Evolutionary conservation across 2,797 vertebrate genomes (phyloP), one percentile per base, ranked within the genome.

Genomic region (Hephaestus fuliginosus): DNA sequence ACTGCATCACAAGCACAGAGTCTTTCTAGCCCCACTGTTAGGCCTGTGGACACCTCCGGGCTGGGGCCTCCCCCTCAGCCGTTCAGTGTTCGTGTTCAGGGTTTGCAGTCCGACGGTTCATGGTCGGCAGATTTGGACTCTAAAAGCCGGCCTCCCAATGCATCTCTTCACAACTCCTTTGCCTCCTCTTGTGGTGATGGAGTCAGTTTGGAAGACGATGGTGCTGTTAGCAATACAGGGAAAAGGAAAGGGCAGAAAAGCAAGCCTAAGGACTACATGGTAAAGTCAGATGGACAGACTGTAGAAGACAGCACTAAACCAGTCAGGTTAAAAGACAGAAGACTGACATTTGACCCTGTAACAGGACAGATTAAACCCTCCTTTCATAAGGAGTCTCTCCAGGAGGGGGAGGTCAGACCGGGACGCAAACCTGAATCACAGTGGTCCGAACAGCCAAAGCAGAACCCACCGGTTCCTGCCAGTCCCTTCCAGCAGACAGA

Each of bases 401-500:
- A 80, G 88, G 93, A 92, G 3, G 94, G 91, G 62, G 96, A 96
- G 57, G 74, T 78, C n/a, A 93, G 92, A 20, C 80, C 52, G 13
- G 74, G 14, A 39, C 62, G 62, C 63, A 77, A 46, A 57, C 57
- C 70, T 46, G 96, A 97, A 78, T 90, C 92, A 83, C 95, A 95
- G 82, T 91, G 95, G 90, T 94, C 96, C 80, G 96, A 96, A 84
- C 92, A 76, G 30, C 90, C 90, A 22, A 96, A 95, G 89, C 95
- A 77, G 64, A 92, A 66, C 86, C 92, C 94, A 69, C 89, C 94
- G 12, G 92, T 96, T 67, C 89, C 96, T 83, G 96, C 96, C 88
- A 97, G 95, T 92, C 96, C 96, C 57, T 97, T 98, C 84, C 97
- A 97, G 93, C 97, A 98, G 94, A 97, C 96, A 7, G 97, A 98